Base-by-base conservation (phyloP, 2,797 vertebrate species). In the Champsocephalus esox region DNA sequence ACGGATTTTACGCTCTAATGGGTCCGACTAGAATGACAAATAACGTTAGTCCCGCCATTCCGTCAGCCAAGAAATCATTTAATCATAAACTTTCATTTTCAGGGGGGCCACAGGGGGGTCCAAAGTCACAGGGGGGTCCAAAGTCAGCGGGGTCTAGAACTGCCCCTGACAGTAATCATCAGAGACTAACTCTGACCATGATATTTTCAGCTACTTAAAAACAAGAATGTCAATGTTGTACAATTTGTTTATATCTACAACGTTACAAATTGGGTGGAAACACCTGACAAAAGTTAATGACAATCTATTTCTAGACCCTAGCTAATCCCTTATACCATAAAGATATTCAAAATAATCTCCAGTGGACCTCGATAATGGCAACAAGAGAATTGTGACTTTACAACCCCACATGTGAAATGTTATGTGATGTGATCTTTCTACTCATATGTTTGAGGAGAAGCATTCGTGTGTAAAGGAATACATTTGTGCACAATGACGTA, bases 301-400 rank as follows among this genome's bases (percentile, higher is more conserved):
- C 4, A 56, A 32, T 62, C 0, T 43, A 8, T 60, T 56, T 67
- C 17, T 45, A 56, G 24, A 77, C n/a, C 28, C 2, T 46, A n/a
- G 21, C 12, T 14, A 59, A 57, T 3, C 6, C 34, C 34, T 7
- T 38, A 38, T 38, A 38, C 8, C 34, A 4, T 38, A 38, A 38
- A 9, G 8, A 9, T 38, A 38, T 38, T 38, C 34, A 38, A 38
- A 38, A 38, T 7, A 14, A 12, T 51, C 9, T 9, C n/a, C 59
- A 16, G 12, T 67, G 56, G 61, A 58, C 46, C 58, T 79, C 44
- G 59, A 75, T 58, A 7, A 82, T 73, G 69, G 62, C 71, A 67
- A 38, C 46, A 44, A 49, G 6, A 38, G 34, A 38, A 38, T 38
- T 38, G 34, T 38, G 34, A 38, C 34, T 38, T 38, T 7, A 38